phyloP scores from a whole-genome alignment of 2,797 vertebrate species.

The Moxostoma hubbsi region DNA sequence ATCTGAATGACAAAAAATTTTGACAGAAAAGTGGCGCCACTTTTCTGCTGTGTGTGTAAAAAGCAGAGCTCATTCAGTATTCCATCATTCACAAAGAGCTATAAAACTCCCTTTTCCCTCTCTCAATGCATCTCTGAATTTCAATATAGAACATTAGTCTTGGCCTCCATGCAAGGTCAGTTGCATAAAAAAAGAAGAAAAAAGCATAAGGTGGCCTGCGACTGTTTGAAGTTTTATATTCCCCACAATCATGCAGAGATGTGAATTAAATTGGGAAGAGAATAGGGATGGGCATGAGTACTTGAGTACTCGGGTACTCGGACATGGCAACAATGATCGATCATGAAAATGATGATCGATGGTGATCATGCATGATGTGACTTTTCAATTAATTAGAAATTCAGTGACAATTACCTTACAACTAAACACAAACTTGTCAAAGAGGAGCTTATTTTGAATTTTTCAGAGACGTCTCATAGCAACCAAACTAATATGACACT shows the following conservation, averaged over 20 bases:
- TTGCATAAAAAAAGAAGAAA: conserved; percentile 16
- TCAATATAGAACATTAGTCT: conserved; percentile 36
- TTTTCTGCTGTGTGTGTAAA: not conserved
- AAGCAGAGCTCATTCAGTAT: conserved; percentile 31
- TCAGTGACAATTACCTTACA: too few relatives aligned
- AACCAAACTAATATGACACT: too few relatives aligned
- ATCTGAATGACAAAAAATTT: not conserved
- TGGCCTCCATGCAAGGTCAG: conserved; percentile 19
- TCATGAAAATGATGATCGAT: conserved; percentile 15
- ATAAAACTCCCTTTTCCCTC: not conserved
- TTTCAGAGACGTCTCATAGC: too few relatives aligned
- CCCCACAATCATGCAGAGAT: conserved; percentile 22
- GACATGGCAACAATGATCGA: not conserved
- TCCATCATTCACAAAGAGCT: conserved; percentile 11
- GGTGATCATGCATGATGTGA: too few relatives aligned
- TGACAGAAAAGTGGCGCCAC: not conserved
- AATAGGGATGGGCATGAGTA: not conserved
- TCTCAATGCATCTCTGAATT: not conserved
- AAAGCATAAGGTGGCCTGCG: conserved; percentile 18
- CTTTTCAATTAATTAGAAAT: too few relatives aligned
- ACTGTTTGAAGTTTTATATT: conserved; percentile 18
- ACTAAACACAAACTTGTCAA: too few relatives aligned
- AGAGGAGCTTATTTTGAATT: too few relatives aligned
- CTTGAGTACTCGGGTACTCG: too few relatives aligned
- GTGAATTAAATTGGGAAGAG: conserved; percentile 28